These are phyloP conservation scores for Platysteira castanea DNA, from an alignment of 2,113 vertebrate genomes.

Conservation along the genomic window DNA sequence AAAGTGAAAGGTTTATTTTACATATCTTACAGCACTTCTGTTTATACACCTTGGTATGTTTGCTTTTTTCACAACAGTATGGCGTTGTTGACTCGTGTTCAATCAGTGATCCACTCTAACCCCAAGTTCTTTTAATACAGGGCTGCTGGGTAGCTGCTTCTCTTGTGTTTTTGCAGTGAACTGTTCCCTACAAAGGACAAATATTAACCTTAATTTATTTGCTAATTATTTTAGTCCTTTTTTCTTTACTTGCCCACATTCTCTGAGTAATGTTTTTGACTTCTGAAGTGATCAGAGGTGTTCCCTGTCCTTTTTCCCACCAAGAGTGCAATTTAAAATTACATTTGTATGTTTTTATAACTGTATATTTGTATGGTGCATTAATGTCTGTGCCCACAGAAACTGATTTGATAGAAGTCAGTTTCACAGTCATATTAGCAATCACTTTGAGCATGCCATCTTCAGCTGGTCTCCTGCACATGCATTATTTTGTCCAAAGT, in stretches of 20 bases:
- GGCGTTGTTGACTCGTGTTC: conserved; percentile 13
- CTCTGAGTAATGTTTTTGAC: background rate
- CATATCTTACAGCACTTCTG: background rate
- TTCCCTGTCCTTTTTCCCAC: background rate
- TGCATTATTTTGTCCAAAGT: background rate
- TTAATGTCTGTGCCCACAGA: background rate
- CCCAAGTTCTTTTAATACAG: background rate
- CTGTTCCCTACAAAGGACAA: background rate
- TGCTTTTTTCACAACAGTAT: conserved; percentile 50
- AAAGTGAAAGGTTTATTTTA: background rate
- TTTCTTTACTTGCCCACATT: background rate
- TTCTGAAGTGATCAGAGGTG: background rate
- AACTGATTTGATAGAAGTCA: background rate
- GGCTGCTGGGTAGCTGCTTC: background rate
- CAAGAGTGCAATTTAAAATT: background rate
- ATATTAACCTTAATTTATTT: background rate
- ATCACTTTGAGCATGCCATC: background rate
- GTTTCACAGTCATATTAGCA: background rate
- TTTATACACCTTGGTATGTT: background rate
- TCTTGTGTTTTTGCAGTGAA: background rate
- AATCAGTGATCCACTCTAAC: background rate
- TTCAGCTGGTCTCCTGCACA: background rate
- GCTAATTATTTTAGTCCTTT: background rate
- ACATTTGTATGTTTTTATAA: background rate
- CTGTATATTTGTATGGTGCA: background rate